A percentile compares a stretch with the other conserved stretches of the same genome.
These are phyloP conservation scores for Malacosoma neustria DNA, from an alignment of 2,888 invertebrate species.

Conservation along the genomic window DNA sequence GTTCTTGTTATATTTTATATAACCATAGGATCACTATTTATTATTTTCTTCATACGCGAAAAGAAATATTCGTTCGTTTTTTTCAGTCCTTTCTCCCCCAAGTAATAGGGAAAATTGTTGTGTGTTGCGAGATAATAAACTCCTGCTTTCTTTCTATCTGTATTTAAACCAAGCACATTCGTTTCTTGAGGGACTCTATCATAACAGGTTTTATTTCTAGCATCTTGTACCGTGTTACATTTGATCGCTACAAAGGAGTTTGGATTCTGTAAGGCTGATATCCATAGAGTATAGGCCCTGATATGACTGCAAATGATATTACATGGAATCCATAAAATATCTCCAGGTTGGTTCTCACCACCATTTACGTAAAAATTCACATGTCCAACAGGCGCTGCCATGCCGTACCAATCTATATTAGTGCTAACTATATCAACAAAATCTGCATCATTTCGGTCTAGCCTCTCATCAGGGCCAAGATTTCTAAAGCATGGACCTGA, in stretches of 20 bases:
- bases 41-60: constrained; percentile 14
- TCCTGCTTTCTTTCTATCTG: constrained; percentile 25
- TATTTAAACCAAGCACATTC: constrained; percentile 28
- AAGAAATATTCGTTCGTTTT: constrained; percentile 33
- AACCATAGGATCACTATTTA: constrained; percentile 9
- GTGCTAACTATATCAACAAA: constrained; percentile 44
- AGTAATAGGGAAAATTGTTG: constrained; percentile 37
- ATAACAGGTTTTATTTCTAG: constrained; percentile 30
- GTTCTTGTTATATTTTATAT: too few species aligned
- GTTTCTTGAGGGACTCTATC: constrained; percentile 27
- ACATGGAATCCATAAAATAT: constrained; percentile 28
- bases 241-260: constrained; percentile 32
- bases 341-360: constrained; percentile 43
- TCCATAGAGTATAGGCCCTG: constrained; percentile 28
- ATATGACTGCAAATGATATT: constrained; percentile 33
- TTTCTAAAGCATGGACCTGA: constrained; percentile 53
- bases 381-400: constrained; percentile 49
- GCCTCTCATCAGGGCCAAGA: constrained; percentile 36
- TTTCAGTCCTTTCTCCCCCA: constrained; percentile 41
- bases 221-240: constrained; percentile 37
- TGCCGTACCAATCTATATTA: constrained; percentile 48
- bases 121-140: constrained; percentile 33
- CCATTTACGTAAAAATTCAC: constrained; percentile 55
- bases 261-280: constrained; percentile 29
- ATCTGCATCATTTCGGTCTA: constrained; percentile 46